phyloP scores from a whole-genome alignment of 2,113 vertebrate species.

The Phrynocephalus versicolor region DNA sequence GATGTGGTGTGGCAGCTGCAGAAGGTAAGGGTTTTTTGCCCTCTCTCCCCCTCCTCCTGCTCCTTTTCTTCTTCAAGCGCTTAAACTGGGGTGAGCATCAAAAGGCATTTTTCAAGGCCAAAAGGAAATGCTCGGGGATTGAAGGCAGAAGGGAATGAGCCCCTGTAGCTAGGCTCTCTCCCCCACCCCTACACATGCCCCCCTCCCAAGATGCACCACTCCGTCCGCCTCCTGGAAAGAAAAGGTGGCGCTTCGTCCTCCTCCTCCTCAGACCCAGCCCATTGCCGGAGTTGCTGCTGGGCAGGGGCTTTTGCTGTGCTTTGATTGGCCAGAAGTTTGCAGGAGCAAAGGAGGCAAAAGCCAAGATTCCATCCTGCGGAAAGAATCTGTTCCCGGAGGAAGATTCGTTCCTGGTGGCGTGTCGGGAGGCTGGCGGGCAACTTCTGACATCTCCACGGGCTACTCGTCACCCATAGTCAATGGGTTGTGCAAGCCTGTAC shows the following conservation, averaged over 20 bases:
- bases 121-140: constrained; percentile 9
- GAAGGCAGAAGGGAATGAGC: constrained; percentile 48
- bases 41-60: too few relatives aligned
- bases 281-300: constrained; percentile 4
- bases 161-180: constrained; percentile 51
- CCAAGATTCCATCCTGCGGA: fast-evolving
- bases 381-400: background rate
- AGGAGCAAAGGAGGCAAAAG: fast-evolving
- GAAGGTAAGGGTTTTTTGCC: too few relatives aligned
- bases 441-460: too few relatives aligned
- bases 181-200: background rate
- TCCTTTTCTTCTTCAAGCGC: too few relatives aligned
- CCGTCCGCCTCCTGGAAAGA: constrained; percentile 17
- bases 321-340: constrained; percentile 80
- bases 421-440: too few relatives aligned
- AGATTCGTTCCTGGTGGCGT: too few relatives aligned
- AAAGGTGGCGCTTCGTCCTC: constrained; percentile 67
- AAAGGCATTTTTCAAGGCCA: constrained; percentile 33
- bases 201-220: too few relatives aligned
- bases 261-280: background rate
- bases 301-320: constrained; percentile 46
- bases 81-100: constrained; percentile 9
- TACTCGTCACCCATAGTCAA: too few relatives aligned
- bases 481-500: too few relatives aligned
- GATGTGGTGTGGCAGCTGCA: too few relatives aligned